Percentiles rank a stretch among this genome's conserved stretches.
Conservation (phyloP, 2,113 vertebrate genomes). For the Raja brachyura region DNA sequence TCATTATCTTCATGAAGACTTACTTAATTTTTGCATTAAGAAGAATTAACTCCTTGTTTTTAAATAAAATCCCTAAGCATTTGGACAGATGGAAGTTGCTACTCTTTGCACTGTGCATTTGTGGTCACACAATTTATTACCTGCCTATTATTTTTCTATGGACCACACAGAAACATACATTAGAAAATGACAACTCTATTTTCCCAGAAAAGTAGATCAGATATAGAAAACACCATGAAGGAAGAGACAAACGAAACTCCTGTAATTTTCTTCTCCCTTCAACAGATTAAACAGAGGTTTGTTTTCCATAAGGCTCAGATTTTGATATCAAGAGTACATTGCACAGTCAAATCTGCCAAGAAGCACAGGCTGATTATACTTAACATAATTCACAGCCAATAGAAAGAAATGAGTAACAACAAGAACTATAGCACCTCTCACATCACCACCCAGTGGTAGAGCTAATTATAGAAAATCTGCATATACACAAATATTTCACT, state of each 20-base stretch:
- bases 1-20: not conserved
- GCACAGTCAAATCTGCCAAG: constrained; percentile 20
- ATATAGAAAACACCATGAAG: not conserved
- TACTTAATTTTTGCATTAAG: not conserved
- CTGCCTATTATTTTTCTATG: not conserved
- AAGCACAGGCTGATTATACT: constrained; percentile 11
- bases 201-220: not conserved
- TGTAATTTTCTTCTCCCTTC: not conserved
- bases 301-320: not conserved
- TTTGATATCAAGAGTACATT: not conserved
- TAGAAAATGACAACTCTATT: not conserved
- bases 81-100: not conserved
- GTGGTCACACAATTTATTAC: not conserved
- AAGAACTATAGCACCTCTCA: not conserved
- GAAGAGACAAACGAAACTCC: not conserved
- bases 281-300: not conserved
- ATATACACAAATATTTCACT: constrained; percentile 10
- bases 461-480: constrained; percentile 12
- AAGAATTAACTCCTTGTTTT: not conserved
- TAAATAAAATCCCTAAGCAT: not conserved
- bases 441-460: not conserved
- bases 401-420: constrained; percentile 17
- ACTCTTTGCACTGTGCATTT: not conserved
- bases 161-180: not conserved
- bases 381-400: constrained; percentile 19